A percentile compares a stretch with the other conserved stretches of the same genome.
Evolutionary conservation across 2,113 vertebrate genomes (phyloP).

Genomic region (Galemys pyrenaicus): DNA sequence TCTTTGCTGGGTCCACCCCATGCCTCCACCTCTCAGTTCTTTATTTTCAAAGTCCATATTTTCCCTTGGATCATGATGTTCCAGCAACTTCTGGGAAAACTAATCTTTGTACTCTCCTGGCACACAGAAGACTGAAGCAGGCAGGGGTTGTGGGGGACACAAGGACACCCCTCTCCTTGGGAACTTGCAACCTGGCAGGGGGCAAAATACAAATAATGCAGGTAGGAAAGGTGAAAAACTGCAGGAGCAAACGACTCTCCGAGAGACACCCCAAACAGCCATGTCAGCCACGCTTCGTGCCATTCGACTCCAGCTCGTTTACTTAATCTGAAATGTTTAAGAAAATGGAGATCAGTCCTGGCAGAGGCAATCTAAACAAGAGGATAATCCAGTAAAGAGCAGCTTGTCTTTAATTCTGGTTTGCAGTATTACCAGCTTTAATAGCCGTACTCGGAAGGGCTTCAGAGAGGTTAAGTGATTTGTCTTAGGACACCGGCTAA

Average conservation of each 20-base stretch:
- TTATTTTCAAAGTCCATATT: not conserved
- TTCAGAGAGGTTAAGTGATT: not conserved
- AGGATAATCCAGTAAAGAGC: not conserved
- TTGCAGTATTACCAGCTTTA: not conserved
- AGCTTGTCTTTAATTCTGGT: slow-evolving; percentile 10
- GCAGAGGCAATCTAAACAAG: not conserved
- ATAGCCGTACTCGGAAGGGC: not conserved
- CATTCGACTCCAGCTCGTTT: not conserved
- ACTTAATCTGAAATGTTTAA: not conserved
- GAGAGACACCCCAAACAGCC: not conserved
- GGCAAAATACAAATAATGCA: not conserved
- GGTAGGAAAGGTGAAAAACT: not conserved
- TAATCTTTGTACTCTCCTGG: not conserved
- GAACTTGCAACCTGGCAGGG: not conserved
- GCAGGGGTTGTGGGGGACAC: not conserved
- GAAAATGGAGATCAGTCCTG: not conserved
- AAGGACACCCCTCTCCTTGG: not conserved
- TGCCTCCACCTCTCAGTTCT: not conserved
- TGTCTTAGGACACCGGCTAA: not conserved
- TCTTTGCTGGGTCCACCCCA: not conserved
- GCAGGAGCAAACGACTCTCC: not conserved
- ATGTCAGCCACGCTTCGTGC: not conserved
- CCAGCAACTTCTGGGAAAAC: not conserved
- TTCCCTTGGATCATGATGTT: not conserved
- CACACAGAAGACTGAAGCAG: not conserved